Percentiles rank a stretch among this genome's conserved stretches.
These are phyloP conservation scores for Anas platyrhynchos DNA, from an alignment of 2,113 vertebrate species.

Conservation along the genomic window DNA sequence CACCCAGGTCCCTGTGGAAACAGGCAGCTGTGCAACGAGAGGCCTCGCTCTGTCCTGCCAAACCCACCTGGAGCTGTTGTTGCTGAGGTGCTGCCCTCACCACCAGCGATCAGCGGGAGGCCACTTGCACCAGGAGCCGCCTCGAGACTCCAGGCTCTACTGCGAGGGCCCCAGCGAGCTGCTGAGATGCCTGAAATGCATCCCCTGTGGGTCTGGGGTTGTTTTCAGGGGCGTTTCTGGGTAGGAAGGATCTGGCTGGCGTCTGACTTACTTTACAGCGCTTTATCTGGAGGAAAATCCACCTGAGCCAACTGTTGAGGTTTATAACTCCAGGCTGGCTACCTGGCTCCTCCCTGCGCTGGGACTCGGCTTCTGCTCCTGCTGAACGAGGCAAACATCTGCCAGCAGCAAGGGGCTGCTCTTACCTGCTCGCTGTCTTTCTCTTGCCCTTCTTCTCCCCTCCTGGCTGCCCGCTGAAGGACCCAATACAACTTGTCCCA, in stretches of 20 bases:
- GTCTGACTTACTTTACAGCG: not conserved
- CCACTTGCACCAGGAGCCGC: rapidly evolving
- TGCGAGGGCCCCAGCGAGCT: not conserved
- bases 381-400: not conserved
- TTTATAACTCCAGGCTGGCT: not conserved
- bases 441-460: not conserved
- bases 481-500: not conserved
- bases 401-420: not conserved
- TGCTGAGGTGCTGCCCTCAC: no score
- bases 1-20: not conserved
- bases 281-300: not conserved
- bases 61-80: not conserved
- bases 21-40: no score
- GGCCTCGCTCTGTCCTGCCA: not conserved
- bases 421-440: not conserved
- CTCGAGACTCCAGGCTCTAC: rapidly evolving
- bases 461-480: not conserved
- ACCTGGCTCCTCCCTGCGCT: not conserved
- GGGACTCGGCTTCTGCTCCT: rapidly evolving
- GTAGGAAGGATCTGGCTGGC: not conserved
- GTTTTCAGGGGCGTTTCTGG: not conserved
- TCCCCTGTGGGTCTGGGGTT: not conserved
- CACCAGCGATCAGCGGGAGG: not conserved
- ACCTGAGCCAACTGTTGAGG: rapidly evolving
- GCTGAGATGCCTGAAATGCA: rapidly evolving